Evolutionary conservation across 37 sponge, comb jelly and placozoan species (phyloP).

Genomic region (Theonella swinhoei): DNA sequence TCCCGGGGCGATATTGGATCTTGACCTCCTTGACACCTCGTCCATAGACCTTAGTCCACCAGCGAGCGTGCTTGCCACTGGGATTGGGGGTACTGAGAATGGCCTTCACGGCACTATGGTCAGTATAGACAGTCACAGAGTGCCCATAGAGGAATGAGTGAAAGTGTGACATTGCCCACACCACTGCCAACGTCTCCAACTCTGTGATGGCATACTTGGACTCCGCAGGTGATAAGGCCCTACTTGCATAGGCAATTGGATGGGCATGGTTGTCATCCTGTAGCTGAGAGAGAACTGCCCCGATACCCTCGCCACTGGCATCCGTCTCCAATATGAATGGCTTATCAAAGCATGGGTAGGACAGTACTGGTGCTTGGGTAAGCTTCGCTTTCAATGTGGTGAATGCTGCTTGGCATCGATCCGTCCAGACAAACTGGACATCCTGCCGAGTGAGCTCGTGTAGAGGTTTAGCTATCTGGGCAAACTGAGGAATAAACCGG

Average conservation of each 20-base stretch:
- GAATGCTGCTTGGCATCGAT: constrained; percentile 32
- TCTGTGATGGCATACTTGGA: constrained; percentile 50
- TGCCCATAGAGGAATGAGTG: constrained; percentile 58
- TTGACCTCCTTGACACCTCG: constrained; percentile 29
- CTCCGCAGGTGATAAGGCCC: constrained; percentile 47
- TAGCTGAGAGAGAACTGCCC: constrained; percentile 59
- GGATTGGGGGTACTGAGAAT: no score
- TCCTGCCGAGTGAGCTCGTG: constrained; percentile 45
- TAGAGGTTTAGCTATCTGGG: constrained; percentile 65
- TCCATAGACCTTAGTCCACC: no score
- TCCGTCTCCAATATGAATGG: constrained; percentile 63
- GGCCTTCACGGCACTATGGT: constrained; percentile 59
- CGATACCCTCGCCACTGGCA: constrained; percentile 62
- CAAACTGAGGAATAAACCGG: constrained; percentile 48
- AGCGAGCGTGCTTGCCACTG: no score
- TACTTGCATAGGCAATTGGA: constrained; percentile 56
- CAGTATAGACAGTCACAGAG: constrained; percentile 36
- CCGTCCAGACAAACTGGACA: constrained; percentile 27
- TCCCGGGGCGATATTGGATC: constrained; percentile 34
- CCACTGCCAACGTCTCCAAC: constrained; percentile 44
- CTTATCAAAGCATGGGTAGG: constrained; percentile 45
- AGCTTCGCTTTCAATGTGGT: constrained; percentile 46
- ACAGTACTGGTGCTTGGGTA: constrained; percentile 41
- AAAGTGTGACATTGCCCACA: constrained; percentile 51
- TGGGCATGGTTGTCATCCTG: no score